Conservation (phyloP, 2,113 vertebrate species). For the Rhynchopsitta pachyrhyncha region DNA sequence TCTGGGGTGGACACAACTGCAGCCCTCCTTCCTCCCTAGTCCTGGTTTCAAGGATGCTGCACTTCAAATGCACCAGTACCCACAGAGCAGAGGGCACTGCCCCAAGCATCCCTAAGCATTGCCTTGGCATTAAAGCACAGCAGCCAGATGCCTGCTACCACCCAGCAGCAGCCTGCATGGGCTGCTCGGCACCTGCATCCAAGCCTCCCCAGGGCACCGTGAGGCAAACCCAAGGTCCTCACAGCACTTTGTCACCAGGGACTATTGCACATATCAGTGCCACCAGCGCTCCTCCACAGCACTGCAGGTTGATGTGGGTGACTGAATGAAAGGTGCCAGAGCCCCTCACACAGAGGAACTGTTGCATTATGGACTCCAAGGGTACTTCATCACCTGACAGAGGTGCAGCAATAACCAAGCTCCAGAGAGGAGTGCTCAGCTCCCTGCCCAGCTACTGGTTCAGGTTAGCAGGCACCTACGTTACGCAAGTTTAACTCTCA, state of each 20-base stretch:
- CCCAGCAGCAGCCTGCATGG: fast-evolving
- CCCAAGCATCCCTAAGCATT: fast-evolving
- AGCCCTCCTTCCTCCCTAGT: not conserved
- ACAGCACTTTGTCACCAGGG: not conserved
- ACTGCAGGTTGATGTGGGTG: not conserved
- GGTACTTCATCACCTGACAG: not conserved
- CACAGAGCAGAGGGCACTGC: not conserved
- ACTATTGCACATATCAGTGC: fast-evolving
- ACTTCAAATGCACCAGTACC: not conserved
- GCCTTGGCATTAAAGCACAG: not conserved
- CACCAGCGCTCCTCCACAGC: fast-evolving
- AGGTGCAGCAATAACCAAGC: not conserved
- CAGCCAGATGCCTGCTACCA: fast-evolving
- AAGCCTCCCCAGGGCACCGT: fast-evolving
- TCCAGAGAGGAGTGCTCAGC: not conserved
- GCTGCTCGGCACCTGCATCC: fast-evolving
- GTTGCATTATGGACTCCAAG: fast-evolving
- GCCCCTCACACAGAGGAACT: not conserved
- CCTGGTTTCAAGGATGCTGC: not conserved
- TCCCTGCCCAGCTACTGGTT: not conserved
- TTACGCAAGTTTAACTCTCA: not conserved
- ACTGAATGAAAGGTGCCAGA: not conserved
- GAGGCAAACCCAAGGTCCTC: no score
- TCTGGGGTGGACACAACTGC: not conserved
- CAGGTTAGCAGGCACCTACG: no score